Evolutionary conservation across 2,888 invertebrate species (phyloP).

Genomic region (Lepidonotus clava): DNA sequence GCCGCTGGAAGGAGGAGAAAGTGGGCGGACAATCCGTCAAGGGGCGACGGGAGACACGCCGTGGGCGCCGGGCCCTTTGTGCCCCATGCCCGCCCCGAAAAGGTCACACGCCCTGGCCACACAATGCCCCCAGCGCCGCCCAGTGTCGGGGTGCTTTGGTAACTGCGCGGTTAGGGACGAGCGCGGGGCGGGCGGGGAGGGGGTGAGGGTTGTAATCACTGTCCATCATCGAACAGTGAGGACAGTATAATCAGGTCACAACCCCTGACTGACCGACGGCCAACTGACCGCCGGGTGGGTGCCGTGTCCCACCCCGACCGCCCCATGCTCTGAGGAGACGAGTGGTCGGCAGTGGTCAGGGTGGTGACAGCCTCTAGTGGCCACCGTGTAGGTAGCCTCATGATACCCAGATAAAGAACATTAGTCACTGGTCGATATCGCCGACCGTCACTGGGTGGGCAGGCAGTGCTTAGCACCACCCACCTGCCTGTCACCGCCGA

Average conservation of each 20-base stretch:
- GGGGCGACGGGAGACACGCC: neutral
- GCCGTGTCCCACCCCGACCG: neutral
- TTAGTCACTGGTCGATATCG: neutral
- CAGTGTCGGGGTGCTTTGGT: too few species aligned
- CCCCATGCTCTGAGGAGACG: too few species aligned
- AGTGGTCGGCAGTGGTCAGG: neutral
- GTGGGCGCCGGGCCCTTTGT: neutral
- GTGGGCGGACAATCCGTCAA: neutral
- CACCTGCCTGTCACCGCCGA: too few species aligned
- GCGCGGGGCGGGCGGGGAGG: neutral
- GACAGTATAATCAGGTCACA: too few species aligned
- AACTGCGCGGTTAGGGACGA: too few species aligned
- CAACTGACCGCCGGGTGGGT: neutral
- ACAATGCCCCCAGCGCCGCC: neutral
- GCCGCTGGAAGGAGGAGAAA: neutral
- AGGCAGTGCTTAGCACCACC: too few species aligned
- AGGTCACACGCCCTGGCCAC: neutral
- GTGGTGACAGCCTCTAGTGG: neutral
- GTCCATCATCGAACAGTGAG: neutral
- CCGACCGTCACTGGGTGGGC: neutral
- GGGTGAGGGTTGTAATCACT: constrained; percentile 27
- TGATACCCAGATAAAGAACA: neutral
- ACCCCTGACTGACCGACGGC: too few species aligned
- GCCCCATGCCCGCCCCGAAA: constrained; percentile 6
- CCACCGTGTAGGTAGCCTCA: neutral